These are phyloP conservation scores for Chunga burmeisteri DNA, from an alignment of 2,113 vertebrate genomes.

Conservation along the genomic window DNA sequence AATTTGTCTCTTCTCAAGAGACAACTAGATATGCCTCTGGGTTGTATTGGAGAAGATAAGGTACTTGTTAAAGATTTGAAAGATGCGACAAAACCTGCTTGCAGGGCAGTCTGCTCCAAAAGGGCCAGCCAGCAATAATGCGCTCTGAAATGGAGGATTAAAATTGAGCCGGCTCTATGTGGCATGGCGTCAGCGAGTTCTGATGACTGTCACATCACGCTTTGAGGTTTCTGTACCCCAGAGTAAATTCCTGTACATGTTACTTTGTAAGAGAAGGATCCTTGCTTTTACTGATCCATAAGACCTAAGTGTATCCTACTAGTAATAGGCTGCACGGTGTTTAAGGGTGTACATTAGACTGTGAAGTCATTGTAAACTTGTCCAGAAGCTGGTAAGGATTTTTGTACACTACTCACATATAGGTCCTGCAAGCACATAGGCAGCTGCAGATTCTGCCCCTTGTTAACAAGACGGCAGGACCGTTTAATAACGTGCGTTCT, in stretches of 20 bases:
- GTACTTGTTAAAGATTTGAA: background rate
- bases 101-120: background rate
- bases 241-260: background rate
- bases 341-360: background rate
- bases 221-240: background rate
- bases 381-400: background rate
- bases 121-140: background rate
- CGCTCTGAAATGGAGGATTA: background rate
- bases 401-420: background rate
- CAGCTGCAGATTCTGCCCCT: background rate
- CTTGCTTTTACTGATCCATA: background rate
- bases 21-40: background rate
- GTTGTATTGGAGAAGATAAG: background rate
- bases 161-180: fast-evolving
- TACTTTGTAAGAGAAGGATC: background rate
- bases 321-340: background rate
- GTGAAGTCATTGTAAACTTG: background rate
- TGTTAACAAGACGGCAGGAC: background rate
- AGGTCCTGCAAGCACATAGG: background rate
- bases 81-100: background rate
- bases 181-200: fast-evolving
- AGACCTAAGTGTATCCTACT: background rate
- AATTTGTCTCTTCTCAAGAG: background rate
- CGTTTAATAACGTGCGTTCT: background rate
- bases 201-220: background rate